phyloP scores from a whole-genome alignment of 2,888 invertebrate species.

The Mechanitis messenoides region DNA sequence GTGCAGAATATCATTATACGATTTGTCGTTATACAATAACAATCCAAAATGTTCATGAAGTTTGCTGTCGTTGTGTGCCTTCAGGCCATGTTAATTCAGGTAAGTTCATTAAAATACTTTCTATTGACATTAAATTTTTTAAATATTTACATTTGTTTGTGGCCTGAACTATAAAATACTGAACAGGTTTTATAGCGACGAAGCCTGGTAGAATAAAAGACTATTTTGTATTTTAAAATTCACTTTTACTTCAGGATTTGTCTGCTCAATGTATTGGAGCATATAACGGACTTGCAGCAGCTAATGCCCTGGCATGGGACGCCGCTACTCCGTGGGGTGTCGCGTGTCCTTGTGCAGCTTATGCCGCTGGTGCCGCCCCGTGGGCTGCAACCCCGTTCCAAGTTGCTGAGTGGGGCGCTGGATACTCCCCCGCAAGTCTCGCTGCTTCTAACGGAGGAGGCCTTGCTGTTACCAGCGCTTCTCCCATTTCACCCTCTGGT shows the following conservation, averaged over 20 bases:
- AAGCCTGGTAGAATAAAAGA: no score
- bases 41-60: background rate
- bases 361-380: conserved; percentile 11
- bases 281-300: conserved; percentile 14
- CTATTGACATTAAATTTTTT: background rate
- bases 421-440: conserved; percentile 12
- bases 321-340: conserved; percentile 7
- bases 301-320: conserved; percentile 6
- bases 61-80: background rate
- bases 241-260: conserved; percentile 22
- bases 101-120: background rate
- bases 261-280: conserved; percentile 22
- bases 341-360: conserved; percentile 1
- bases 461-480: conserved; percentile 36
- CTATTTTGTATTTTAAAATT: no score
- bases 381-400: conserved; percentile 12
- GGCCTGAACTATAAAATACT: no score
- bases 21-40: no score
- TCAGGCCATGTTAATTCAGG: conserved; percentile 4
- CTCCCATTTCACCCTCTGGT: conserved; percentile 42
- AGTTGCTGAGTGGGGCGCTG: conserved; percentile 12
- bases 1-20: no score
- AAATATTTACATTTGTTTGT: background rate
- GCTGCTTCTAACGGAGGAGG: conserved; percentile 24
- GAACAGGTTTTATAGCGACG: no score